Evolutionary conservation across 1,140 invertebrate species (phyloP).

Genomic region (Acyrthosiphon pisum): DNA sequence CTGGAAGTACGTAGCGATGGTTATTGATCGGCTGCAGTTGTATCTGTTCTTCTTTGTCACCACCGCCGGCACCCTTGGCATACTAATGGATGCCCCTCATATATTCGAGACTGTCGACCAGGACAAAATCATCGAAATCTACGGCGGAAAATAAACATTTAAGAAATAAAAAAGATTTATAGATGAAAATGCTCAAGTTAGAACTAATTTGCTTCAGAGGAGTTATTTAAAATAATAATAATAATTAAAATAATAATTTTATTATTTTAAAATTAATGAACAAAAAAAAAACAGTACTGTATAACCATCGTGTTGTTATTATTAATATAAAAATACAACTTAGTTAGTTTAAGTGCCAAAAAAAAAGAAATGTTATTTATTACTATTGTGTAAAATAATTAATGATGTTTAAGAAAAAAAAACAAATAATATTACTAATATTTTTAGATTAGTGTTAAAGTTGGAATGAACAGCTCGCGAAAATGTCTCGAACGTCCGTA

Average conservation of each 20-base stretch:
- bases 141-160: conserved; percentile 81
- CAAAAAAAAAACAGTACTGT: conserved; percentile 33
- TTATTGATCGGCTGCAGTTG: conserved; percentile 95
- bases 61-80: conserved; percentile 92
- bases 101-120: conserved; percentile 99
- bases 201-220: conserved; percentile 59
- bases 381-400: conserved; percentile 47
- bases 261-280: conserved; percentile 43
- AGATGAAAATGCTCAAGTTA: conserved; percentile 60
- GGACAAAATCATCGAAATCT: conserved; percentile 93
- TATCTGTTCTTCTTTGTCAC: conserved; percentile 98
- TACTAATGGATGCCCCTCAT: conserved; percentile 98
- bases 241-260: conserved; percentile 57
- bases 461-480: conserved; percentile 35
- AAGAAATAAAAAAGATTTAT: conserved; percentile 54
- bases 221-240: conserved; percentile 55
- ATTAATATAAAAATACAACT: conserved; percentile 35
- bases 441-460: conserved; percentile 51
- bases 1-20: conserved; percentile 99
- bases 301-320: conserved; percentile 30
- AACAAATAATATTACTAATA: conserved; percentile 46
- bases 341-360: conserved; percentile 57
- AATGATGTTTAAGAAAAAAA: conserved; percentile 29
- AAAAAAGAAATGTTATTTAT: conserved; percentile 50
- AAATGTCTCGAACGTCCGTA: conserved; percentile 50